These are phyloP conservation scores for Oriolus oriolus DNA, from an alignment of 2,113 vertebrate genomes.

Conservation along the genomic window DNA sequence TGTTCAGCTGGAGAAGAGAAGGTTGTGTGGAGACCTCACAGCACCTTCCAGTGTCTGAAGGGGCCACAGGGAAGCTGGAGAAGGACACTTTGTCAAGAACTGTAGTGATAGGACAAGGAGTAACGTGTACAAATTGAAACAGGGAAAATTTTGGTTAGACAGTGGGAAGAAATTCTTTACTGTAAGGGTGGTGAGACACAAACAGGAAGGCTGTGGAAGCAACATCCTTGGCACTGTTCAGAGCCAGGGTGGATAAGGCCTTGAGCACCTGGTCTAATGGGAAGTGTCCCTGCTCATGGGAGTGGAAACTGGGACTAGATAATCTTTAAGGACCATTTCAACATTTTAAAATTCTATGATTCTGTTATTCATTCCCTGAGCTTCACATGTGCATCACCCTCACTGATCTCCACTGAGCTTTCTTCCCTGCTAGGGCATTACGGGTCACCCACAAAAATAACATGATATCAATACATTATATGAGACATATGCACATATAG, in stretches of 20 bases:
- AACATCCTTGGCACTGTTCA: background rate
- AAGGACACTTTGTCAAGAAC: background rate
- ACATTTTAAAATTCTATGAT: background rate
- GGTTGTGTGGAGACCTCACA: background rate
- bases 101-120: background rate
- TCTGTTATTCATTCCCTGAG: background rate
- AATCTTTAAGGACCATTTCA: background rate
- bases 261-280: background rate
- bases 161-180: background rate
- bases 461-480: background rate
- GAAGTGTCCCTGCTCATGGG: background rate
- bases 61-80: background rate
- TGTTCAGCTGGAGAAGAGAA: background rate
- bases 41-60: background rate
- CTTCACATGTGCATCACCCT: fast-evolving
- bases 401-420: background rate
- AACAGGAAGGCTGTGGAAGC: background rate
- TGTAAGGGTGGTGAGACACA: background rate
- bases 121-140: background rate
- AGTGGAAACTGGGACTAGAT: too few species aligned
- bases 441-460: background rate
- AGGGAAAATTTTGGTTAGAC: background rate
- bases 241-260: background rate
- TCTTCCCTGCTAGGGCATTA: background rate
- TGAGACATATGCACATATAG: background rate